Conservation (phyloP, 1,140 invertebrate species). For the Anastrepha ludens region DNA sequence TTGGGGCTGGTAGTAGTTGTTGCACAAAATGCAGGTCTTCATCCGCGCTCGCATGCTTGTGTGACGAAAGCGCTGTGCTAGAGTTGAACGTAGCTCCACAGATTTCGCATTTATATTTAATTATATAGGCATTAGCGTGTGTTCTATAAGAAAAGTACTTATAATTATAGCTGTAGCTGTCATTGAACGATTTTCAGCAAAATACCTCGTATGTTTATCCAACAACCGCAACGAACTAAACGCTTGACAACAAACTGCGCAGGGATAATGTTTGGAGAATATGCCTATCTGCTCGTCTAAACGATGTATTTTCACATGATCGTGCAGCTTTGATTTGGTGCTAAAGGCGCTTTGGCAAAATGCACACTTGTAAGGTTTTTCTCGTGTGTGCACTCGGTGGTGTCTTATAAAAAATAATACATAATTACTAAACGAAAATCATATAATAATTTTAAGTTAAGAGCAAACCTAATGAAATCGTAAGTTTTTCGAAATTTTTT, state of each 20-base stretch:
- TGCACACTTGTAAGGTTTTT: constrained; percentile 55
- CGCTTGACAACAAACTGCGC: constrained; percentile 44
- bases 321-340: constrained; percentile 39
- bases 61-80: not conserved
- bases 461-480: constrained; percentile 59
- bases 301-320: constrained; percentile 52
- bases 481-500: constrained; percentile 61
- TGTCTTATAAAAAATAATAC: constrained; percentile 29
- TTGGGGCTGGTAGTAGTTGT: constrained; percentile 25
- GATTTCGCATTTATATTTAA: constrained; percentile 42
- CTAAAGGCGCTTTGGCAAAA: constrained; percentile 54
- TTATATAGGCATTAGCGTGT: not conserved
- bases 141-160: not conserved
- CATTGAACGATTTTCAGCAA: constrained; percentile 1
- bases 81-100: constrained; percentile 43
- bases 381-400: constrained; percentile 55
- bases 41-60: constrained; percentile 41
- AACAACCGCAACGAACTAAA: constrained; percentile 38
- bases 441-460: not conserved
- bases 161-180: too few relatives aligned
- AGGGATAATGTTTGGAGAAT: constrained; percentile 27
- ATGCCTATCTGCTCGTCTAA: not conserved
- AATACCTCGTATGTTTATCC: constrained; percentile 54
- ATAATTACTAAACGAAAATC: constrained; percentile 7
- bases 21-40: constrained; percentile 30